Evolutionary conservation across 1,140 invertebrate genomes (phyloP).

Genomic region (Drosophila repletoides): DNA sequence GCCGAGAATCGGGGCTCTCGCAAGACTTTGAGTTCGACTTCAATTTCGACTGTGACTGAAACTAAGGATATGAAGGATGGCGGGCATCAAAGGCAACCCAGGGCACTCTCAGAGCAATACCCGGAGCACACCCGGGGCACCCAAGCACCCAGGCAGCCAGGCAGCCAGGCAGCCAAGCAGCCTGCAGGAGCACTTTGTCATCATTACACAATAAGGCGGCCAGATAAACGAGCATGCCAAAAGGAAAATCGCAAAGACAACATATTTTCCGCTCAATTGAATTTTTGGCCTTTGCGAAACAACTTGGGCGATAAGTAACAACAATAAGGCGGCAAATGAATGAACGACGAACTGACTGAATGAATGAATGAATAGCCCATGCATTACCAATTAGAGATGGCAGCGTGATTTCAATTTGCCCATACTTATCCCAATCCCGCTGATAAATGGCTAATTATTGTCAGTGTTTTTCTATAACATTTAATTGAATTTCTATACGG

Average conservation of each 20-base stretch:
- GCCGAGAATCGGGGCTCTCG: constrained; percentile 10
- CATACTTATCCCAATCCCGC: no score
- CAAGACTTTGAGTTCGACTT: constrained; percentile 11
- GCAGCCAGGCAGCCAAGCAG: constrained; percentile 24
- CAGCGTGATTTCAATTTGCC: constrained; percentile 4
- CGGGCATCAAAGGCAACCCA: constrained; percentile 32
- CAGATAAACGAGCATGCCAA: constrained; percentile 44
- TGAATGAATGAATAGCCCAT: neutral
- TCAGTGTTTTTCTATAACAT: no score
- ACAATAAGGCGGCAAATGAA: constrained; percentile 73
- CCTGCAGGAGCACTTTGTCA: constrained; percentile 74
- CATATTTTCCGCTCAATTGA: constrained; percentile 79
- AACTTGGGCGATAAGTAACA: constrained; percentile 75
- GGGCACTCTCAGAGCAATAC: no score
- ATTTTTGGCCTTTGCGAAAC: constrained; percentile 69
- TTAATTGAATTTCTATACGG: no score
- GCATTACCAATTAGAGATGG: constrained; percentile 34
- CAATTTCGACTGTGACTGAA: neutral
- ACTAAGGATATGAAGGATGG: constrained; percentile 15
- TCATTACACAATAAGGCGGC: constrained; percentile 73
- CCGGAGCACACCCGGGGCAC: no score
- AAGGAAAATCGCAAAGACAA: constrained; percentile 78
- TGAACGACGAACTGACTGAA: constrained; percentile 16
- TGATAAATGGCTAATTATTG: no score
- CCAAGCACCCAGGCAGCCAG: constrained; percentile 4